Conservation (phyloP, 2,888 invertebrate genomes). For the Megastigmus dorsalis region DNA sequence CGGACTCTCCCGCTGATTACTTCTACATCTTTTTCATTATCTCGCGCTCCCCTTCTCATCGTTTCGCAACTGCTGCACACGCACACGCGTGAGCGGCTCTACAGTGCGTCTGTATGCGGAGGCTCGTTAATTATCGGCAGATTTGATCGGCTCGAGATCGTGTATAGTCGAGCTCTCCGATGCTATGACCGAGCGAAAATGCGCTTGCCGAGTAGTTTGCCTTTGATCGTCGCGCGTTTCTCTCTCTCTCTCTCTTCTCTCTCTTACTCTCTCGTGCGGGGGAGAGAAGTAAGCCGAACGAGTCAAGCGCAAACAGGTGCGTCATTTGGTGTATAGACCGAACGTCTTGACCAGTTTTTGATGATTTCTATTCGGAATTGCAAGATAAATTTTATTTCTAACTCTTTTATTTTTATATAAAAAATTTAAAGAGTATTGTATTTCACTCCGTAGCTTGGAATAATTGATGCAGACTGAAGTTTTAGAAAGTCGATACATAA, state of each 20-base stretch:
- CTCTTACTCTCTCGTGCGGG: no score
- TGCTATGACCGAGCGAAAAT: slow-evolving; percentile 58
- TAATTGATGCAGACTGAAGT: no score
- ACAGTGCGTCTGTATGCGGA: neutral
- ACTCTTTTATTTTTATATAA: no score
- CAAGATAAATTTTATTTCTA: no score
- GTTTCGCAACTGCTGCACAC: neutral
- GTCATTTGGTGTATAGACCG: no score
- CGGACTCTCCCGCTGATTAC: neutral
- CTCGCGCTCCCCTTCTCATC: neutral
- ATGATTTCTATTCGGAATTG: no score
- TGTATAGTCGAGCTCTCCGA: slow-evolving; percentile 26
- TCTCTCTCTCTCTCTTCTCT: no score
- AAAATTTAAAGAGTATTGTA: no score
- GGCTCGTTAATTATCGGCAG: slow-evolving; percentile 48
- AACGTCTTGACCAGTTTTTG: no score
- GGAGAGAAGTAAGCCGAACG: neutral
- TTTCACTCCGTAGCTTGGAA: no score
- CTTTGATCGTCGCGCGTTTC: slow-evolving; percentile 21
- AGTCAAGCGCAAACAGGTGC: slow-evolving; percentile 39
- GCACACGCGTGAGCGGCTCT: neutral
- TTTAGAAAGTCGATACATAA: no score
- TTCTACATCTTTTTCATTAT: slow-evolving; percentile 42
- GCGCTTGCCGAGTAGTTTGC: slow-evolving; percentile 53
- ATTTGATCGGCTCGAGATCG: slow-evolving; percentile 44